Percentiles rank a stretch among this genome's conserved stretches.
Evolutionary conservation across 2,888 invertebrate species (phyloP).

Genomic region (Eupithecia insigniata): DNA sequence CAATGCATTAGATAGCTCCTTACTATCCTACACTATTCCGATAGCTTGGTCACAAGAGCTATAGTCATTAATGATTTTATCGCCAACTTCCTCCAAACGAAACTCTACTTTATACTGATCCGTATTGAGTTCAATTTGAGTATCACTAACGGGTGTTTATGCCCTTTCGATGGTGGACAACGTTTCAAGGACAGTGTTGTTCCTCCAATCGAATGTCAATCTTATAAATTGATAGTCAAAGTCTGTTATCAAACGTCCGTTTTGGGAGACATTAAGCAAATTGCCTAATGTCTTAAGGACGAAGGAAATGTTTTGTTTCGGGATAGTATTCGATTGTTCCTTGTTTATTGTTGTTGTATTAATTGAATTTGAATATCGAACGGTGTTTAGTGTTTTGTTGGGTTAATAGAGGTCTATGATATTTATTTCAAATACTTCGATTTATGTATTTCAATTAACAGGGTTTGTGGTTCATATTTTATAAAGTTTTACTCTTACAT

Average conservation of each 20-base stretch:
- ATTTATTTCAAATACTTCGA: neutral
- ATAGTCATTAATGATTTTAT: conserved; percentile 44
- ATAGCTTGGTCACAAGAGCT: conserved; percentile 49
- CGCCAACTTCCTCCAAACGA: conserved; percentile 18
- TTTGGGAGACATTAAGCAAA: conserved; percentile 75
- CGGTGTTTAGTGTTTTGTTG: conserved; percentile 13
- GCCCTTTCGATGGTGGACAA: conserved; percentile 22
- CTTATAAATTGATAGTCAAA: conserved; percentile 59
- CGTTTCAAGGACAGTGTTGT: conserved; percentile 34
- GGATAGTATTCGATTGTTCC: conserved; percentile 56
- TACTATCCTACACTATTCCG: conserved; percentile 68
- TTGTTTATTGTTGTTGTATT: conserved; percentile 45
- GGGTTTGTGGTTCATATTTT: neutral
- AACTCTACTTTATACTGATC: conserved; percentile 7
- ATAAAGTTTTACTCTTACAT: neutral
- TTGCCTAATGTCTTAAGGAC: conserved; percentile 69
- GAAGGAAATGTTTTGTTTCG: conserved; percentile 40
- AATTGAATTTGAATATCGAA: conserved; percentile 45
- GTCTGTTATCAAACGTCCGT: conserved; percentile 47
- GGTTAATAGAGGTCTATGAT: conserved; percentile 11
- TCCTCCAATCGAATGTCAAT: conserved; percentile 51
- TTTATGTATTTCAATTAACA: no score
- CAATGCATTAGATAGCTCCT: conserved; percentile 71
- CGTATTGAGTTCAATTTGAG: conserved; percentile 1
- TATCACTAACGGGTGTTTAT: conserved; percentile 17